Percentiles rank a stretch among this genome's conserved stretches.
phyloP scores from a whole-genome alignment of 1,140 invertebrate genomes.

The Dufourea novaeangliae region DNA sequence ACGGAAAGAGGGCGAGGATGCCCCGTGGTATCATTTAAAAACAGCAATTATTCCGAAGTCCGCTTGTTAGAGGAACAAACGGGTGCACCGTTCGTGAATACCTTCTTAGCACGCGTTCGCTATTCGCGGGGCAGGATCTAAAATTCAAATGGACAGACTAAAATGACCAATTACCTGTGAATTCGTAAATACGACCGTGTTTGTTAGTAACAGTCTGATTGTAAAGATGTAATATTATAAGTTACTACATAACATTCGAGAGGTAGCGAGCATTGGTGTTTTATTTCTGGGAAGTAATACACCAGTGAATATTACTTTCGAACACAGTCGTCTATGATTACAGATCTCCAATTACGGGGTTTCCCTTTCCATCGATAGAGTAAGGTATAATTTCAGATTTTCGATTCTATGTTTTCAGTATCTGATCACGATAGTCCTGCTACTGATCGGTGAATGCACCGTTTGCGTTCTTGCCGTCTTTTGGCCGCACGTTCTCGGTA shows the following conservation, averaged over 20 bases:
- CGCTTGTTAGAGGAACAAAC: constrained; percentile 35
- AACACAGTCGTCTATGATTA: no score
- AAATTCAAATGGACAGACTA: background rate
- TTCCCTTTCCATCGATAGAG: no score
- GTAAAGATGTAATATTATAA: no score
- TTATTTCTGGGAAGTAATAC: no score
- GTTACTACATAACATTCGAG: no score
- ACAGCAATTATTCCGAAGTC: constrained; percentile 56
- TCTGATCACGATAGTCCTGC: constrained; percentile 86
- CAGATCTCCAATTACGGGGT: no score
- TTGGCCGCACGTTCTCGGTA: constrained; percentile 89
- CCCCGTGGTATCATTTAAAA: constrained; percentile 58
- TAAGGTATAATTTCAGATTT: background rate
- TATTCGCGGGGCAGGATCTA: background rate
- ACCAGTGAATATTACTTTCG: no score
- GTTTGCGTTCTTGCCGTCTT: constrained; percentile 88
- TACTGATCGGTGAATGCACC: constrained; percentile 87
- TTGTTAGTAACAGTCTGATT: constrained; percentile 31
- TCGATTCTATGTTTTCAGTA: constrained; percentile 83
- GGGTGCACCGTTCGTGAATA: constrained; percentile 12
- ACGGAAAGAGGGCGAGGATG: constrained; percentile 60
- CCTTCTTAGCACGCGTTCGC: background rate
- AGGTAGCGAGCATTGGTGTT: no score
- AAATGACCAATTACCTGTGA: background rate
- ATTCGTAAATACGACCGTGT: no score